Evolutionary conservation across 1,140 invertebrate species (phyloP).

Genomic region (Macrosteles quadrilineatus): DNA sequence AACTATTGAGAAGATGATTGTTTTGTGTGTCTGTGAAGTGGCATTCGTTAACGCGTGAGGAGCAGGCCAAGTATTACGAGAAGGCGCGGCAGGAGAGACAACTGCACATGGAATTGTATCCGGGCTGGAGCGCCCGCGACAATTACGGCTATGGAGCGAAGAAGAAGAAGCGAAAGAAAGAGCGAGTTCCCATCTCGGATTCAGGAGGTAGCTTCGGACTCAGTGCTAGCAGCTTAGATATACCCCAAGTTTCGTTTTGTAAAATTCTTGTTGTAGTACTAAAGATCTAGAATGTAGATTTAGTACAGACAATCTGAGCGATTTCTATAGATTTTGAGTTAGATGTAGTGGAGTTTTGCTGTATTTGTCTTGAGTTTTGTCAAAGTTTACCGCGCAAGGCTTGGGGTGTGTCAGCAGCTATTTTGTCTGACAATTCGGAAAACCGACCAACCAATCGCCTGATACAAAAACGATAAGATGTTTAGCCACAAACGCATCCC

Average conservation of each 20-base stretch:
- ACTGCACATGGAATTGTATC: slow-evolving; percentile 98
- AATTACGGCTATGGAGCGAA: slow-evolving; percentile 98
- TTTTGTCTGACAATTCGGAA: slow-evolving; percentile 9
- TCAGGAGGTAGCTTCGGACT: slow-evolving; percentile 82
- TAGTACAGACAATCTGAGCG: no score
- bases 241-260: slow-evolving; percentile 27
- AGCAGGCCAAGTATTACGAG: slow-evolving; percentile 99
- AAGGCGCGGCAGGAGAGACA: slow-evolving; percentile 98
- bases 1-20: neutral
- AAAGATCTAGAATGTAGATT: neutral
- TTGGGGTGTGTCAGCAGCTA: slow-evolving; percentile 26
- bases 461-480: slow-evolving; percentile 2
- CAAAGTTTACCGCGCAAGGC: neutral
- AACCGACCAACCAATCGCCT: slow-evolving; percentile 27
- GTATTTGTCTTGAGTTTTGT: neutral
- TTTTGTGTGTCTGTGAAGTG: slow-evolving; percentile 66
- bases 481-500: slow-evolving; percentile 32
- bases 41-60: slow-evolving; percentile 97
- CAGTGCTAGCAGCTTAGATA: slow-evolving; percentile 40
- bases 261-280: slow-evolving; percentile 3
- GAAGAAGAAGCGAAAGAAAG: slow-evolving; percentile 99
- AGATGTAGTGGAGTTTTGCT: no score
- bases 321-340: no score
- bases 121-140: slow-evolving; percentile 98
- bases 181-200: slow-evolving; percentile 78